These are phyloP conservation scores for Acomys russatus DNA, from an alignment of 2,797 vertebrate species.

Conservation along the genomic window DNA sequence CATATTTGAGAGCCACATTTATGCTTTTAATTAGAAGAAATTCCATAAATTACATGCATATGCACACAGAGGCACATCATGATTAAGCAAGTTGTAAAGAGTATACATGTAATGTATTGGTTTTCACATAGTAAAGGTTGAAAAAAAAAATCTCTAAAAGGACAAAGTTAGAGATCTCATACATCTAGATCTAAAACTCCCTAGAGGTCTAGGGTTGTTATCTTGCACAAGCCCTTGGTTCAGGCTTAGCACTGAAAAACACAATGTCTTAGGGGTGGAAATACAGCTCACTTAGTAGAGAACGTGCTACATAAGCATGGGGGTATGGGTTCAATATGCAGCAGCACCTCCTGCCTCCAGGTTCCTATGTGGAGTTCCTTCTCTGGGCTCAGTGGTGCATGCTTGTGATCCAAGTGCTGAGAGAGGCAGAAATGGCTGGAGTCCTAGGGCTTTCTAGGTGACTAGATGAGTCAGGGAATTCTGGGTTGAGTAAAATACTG, in stretches of 20 bases:
- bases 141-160: conserved; percentile 32
- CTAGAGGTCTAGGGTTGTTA: background rate
- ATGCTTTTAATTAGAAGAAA: background rate
- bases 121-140: background rate
- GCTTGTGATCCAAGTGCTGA: background rate
- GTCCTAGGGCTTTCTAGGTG: background rate
- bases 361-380: no score
- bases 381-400: no score
- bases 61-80: background rate
- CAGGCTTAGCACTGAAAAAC: background rate
- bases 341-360: no score
- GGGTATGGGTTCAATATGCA: background rate
- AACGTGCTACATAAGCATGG: background rate
- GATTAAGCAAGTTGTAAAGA: background rate
- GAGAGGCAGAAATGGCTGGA: background rate
- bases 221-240: background rate
- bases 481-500: background rate
- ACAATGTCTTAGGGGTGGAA: background rate
- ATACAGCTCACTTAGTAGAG: no score
- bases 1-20: background rate
- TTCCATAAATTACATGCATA: background rate
- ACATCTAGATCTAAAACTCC: background rate
- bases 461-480: background rate
- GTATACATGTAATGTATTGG: background rate
- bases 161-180: background rate